A percentile compares a stretch with the other conserved stretches of the same genome.
These are phyloP conservation scores for Trididemnum clinides DNA, from an alignment of 23 tunicate species.

Conservation along the genomic window DNA sequence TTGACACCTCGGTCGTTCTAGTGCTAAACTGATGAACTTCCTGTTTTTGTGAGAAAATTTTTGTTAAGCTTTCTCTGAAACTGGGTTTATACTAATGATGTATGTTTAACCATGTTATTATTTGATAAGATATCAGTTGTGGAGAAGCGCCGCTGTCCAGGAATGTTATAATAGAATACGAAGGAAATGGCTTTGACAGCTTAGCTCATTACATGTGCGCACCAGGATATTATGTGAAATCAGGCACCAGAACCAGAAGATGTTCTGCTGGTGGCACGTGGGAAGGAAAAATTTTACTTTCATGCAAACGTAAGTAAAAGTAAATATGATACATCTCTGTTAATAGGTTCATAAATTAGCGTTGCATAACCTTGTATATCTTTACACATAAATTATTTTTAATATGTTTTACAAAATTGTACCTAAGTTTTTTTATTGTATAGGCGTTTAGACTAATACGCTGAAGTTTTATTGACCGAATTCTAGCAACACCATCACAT, in stretches of 20 bases:
- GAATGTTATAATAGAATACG: constrained; percentile 52
- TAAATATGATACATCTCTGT: no score
- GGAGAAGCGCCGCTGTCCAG: constrained; percentile 48
- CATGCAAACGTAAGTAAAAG: background rate
- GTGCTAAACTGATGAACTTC: background rate
- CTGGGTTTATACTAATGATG: no score
- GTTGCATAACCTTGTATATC: no score
- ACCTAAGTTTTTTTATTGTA: no score
- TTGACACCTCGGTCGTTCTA: no score
- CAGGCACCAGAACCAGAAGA: constrained; percentile 26
- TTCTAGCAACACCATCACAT: no score
- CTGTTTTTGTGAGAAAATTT: background rate
- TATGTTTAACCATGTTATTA: background rate
- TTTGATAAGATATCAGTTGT: constrained; percentile 42
- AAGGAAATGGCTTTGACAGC: constrained; percentile 32
- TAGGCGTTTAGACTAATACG: no score
- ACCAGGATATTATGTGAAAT: constrained; percentile 34
- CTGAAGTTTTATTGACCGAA: no score
- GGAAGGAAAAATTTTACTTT: background rate
- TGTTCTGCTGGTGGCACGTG: constrained; percentile 71
- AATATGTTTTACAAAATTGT: no score
- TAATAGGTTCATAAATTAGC: no score
- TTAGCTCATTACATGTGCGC: constrained; percentile 71
- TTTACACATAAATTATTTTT: no score
- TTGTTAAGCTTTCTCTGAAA: no score